Base-by-base conservation (phyloP, 2,888 invertebrate species). In the Dolichopus griseipennis region DNA sequence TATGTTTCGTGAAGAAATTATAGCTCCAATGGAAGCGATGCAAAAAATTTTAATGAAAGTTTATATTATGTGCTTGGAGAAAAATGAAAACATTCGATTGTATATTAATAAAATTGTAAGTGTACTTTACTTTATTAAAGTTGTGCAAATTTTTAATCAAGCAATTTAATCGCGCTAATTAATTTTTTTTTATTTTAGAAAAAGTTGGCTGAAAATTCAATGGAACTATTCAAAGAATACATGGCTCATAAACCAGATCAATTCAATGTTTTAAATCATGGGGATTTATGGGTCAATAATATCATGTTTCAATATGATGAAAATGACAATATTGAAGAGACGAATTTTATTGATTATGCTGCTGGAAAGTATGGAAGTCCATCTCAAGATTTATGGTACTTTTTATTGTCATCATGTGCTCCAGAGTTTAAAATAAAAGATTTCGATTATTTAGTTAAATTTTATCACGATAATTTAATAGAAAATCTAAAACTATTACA, bases 261-360 rank as follows among this genome's bases (percentile, higher is more conserved):
- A 4, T 77, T 79, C 20, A 76, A 75, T 66, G 77, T 76, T 7
- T 66, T 78, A 0, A 78, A 71, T 64, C 78, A 78, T 69, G 79
- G 79, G 0, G 78, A 78, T 64, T 75, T 75, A 67, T 78, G 79
- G 78, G 73, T 76, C n/a, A 78, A 78, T 61, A 78, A 78, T 52
- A 73, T 78, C 0, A 76, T 79, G 72, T 79, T 79, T 37, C 73
- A 76, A 61, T 73, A 78, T 68, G 27, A 64, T 34, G 6, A 18
- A 18, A 72, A 73, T 15, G 74, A 74, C 0, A 75, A 77, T 10
- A 74, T 79, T 27, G 75, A 75, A 63, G 77, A 79, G 34, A 66
- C 77, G 1, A 68, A 75, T 0, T 72, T 80, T 21, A 69, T 79
- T 6, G 80, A 80, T 70, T 77, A 74, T 66, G 79, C 80, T 72